Evolutionary conservation across 2,888 invertebrate species (phyloP).

Genomic region (Camponotus fellah): DNA sequence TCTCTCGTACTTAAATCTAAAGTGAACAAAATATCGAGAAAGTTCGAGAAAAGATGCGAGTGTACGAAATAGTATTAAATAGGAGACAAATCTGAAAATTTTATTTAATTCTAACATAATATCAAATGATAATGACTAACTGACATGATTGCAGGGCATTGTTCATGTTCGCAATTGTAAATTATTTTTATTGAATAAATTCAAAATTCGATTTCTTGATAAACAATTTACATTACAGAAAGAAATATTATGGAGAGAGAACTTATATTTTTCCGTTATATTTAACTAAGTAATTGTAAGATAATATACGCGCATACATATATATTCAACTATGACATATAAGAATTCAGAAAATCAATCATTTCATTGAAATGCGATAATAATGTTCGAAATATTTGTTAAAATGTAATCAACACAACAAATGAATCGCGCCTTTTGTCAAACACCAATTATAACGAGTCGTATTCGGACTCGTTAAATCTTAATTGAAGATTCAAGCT

Average conservation of each 20-base stretch:
- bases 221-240: not conserved
- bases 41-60: slow-evolving; percentile 1
- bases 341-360: not conserved
- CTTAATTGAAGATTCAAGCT: not conserved
- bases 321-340: not conserved
- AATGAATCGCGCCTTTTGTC: not conserved
- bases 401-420: not conserved
- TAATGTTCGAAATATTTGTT: not conserved
- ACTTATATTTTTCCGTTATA: not conserved
- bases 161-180: not conserved
- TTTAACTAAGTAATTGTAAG: not conserved
- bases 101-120: slow-evolving; percentile 34
- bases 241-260: not conserved
- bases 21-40: slow-evolving; percentile 27
- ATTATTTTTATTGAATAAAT: slow-evolving; percentile 15
- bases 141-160: not conserved
- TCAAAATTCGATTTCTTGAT: not conserved
- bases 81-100: not conserved
- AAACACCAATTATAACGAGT: not conserved
- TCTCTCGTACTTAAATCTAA: slow-evolving; percentile 73
- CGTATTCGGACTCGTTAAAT: not conserved
- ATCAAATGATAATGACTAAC: slow-evolving; percentile 1
- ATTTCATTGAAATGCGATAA: not conserved
- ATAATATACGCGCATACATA: not conserved
- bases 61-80: slow-evolving; percentile 28